Percentiles rank a stretch among this genome's conserved stretches.
Conservation (phyloP, 2,113 vertebrate species). For the Etheostoma spectabile region DNA sequence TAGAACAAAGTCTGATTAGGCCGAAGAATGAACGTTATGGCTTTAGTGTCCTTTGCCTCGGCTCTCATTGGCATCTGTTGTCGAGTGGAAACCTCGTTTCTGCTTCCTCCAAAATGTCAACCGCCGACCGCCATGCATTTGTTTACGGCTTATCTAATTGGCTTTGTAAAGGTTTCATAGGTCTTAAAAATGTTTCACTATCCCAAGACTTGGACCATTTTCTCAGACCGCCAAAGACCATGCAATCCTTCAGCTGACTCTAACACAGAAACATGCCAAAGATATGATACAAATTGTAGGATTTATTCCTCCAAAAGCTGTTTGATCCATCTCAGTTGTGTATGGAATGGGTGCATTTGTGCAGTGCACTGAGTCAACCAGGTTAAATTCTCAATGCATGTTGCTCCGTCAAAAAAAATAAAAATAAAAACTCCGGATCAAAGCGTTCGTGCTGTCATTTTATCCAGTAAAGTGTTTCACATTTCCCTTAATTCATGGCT, state of each 20-base stretch:
- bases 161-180: conserved; percentile 52
- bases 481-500: conserved; percentile 48
- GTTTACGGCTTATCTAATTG: conserved; percentile 60
- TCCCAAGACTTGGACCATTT: conserved; percentile 23
- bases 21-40: conserved; percentile 40
- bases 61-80: conserved; percentile 35
- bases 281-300: background rate
- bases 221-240: conserved; percentile 5
- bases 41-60: conserved; percentile 9
- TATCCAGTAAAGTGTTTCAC: conserved; percentile 42
- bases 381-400: conserved; percentile 26
- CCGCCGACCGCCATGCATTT: conserved; percentile 42
- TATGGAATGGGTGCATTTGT: background rate
- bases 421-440: conserved; percentile 15
- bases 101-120: conserved; percentile 64
- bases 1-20: conserved; percentile 49
- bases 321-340: background rate
- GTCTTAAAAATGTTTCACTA: conserved; percentile 26
- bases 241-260: background rate
- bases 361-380: too few relatives aligned
- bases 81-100: conserved; percentile 34
- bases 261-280: conserved; percentile 9
- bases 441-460: conserved; percentile 41
- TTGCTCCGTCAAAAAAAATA: conserved; percentile 5
- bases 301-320: background rate